phyloP scores from a whole-genome alignment of 2,113 vertebrate genomes.

The Choloepus hoffmanni region DNA sequence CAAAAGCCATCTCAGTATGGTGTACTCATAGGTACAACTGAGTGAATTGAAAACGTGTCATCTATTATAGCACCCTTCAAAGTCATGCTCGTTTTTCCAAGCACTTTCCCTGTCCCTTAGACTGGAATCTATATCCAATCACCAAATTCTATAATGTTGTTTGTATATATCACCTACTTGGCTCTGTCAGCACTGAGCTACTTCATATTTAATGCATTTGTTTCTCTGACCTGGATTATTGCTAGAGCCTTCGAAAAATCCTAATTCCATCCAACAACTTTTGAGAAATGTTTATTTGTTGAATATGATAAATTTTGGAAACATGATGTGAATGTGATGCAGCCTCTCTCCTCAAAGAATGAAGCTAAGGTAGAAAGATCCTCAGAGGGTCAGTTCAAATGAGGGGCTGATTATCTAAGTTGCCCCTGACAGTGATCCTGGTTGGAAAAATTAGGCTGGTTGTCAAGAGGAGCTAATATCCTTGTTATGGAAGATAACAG shows the following conservation, averaged over 20 bases:
- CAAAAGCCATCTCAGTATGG: background rate
- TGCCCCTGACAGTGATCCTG: background rate
- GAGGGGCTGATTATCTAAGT: background rate
- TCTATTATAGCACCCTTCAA: background rate
- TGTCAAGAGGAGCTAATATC: background rate
- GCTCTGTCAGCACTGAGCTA: background rate
- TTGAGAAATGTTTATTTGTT: conserved; percentile 4
- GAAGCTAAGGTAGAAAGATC: background rate
- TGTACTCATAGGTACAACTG: background rate
- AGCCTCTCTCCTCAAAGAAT: background rate
- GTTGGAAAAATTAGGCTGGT: background rate
- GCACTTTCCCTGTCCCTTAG: background rate
- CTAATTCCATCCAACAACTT: background rate
- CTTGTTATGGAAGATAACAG: background rate
- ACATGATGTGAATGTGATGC: background rate
- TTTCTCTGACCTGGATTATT: background rate
- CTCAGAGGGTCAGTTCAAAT: background rate
- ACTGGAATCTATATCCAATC: background rate
- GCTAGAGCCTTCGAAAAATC: background rate
- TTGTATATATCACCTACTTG: background rate
- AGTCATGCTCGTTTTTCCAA: background rate
- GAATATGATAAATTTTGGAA: background rate
- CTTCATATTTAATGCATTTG: background rate
- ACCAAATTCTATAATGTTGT: background rate
- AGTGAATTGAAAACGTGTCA: background rate